phyloP scores from a whole-genome alignment of 2,888 invertebrate genomes.

The Chrysolina americana region DNA sequence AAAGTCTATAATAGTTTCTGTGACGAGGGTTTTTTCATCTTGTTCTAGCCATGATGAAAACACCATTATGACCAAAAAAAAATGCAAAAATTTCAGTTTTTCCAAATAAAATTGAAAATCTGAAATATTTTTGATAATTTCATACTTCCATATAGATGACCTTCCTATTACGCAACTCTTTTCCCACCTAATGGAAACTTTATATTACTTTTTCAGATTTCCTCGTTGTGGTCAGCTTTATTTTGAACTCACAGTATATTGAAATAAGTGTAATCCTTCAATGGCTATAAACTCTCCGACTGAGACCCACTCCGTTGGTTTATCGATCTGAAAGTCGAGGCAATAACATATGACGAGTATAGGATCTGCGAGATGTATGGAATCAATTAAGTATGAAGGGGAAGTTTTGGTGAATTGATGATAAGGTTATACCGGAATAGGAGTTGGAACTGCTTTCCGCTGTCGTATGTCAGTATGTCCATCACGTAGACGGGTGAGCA shows the following conservation, averaged over 20 bases:
- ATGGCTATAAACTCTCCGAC: neutral
- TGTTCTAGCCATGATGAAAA: too few relatives aligned
- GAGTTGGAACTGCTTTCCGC: constrained; percentile 60
- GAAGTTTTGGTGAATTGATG: constrained; percentile 59
- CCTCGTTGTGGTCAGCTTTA: too few relatives aligned
- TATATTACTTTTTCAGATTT: too few relatives aligned
- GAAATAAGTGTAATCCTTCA: neutral
- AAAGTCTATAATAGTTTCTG: too few relatives aligned
- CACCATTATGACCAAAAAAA: too few relatives aligned
- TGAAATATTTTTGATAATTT: too few relatives aligned
- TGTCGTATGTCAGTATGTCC: constrained; percentile 66
- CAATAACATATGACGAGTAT: constrained; percentile 43
- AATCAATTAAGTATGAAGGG: constrained; percentile 59
- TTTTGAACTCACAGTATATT: neutral
- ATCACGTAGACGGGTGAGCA: constrained; percentile 64
- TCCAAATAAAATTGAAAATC: too few relatives aligned
- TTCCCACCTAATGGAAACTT: too few relatives aligned
- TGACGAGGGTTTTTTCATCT: too few relatives aligned
- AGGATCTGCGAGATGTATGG: constrained; percentile 54
- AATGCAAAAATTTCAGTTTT: too few relatives aligned
- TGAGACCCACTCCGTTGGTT: neutral
- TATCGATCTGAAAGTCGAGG: constrained; percentile 15
- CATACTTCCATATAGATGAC: too few relatives aligned
- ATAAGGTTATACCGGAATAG: constrained; percentile 61
- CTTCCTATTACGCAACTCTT: too few relatives aligned